phyloP scores from a whole-genome alignment of 1,140 invertebrate species.

The Drosophila asahinai region DNA sequence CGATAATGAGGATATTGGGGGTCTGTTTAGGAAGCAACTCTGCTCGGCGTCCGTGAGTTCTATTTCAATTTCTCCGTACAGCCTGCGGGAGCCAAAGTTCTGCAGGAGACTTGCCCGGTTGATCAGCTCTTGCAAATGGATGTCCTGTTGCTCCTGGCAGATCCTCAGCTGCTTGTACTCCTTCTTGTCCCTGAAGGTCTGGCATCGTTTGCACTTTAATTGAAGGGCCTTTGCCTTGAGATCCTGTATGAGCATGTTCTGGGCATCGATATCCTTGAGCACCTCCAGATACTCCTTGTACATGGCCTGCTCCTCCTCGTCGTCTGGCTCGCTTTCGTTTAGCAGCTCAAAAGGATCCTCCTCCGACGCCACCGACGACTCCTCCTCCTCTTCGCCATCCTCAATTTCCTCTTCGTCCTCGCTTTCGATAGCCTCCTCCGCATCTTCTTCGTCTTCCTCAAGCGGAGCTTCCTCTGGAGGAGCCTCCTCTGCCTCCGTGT shows the following conservation, averaged over 20 bases:
- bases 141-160: constrained; percentile 51
- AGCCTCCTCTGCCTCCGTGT: constrained; percentile 2
- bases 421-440: neutral
- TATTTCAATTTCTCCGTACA: constrained; percentile 46
- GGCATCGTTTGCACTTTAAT: constrained; percentile 27
- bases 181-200: constrained; percentile 22
- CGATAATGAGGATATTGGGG: neutral
- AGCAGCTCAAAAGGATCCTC: constrained; percentile 54
- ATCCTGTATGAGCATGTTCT: constrained; percentile 44
- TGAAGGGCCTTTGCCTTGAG: constrained; percentile 14
- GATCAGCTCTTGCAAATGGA: constrained; percentile 38
- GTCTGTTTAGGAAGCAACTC: neutral
- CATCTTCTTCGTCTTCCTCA: neutral
- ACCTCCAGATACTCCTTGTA: constrained; percentile 59
- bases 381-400: constrained; percentile 6
- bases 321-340: constrained; percentile 36
- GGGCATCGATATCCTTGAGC: constrained; percentile 54
- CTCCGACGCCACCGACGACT: neutral
- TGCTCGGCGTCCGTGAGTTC: constrained; percentile 28
- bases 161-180: constrained; percentile 21
- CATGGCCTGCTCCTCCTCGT: constrained; percentile 45
- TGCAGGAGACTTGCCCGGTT: constrained; percentile 57
- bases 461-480: neutral
- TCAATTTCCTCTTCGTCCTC: constrained; percentile 15
- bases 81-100: constrained; percentile 52